A percentile compares a stretch with the other conserved stretches of the same genome.
Evolutionary conservation across 2,888 invertebrate genomes (phyloP).

Genomic region (Molorchus minor): DNA sequence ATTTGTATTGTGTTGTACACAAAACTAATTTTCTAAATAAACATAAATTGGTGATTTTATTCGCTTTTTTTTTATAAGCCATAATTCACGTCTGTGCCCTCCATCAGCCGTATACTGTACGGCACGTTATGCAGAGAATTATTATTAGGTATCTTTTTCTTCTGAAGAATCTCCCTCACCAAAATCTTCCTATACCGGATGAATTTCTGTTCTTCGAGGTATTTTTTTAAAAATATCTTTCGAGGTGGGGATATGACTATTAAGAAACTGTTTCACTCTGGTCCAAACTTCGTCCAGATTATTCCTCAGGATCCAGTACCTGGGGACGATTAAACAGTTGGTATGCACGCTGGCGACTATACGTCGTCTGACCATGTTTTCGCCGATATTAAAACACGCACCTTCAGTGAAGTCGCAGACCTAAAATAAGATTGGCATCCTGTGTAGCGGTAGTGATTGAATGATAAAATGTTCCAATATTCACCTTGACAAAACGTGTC

Average conservation of each 20-base stretch:
- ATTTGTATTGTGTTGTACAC: too few relatives aligned
- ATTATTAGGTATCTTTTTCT: constrained; percentile 65
- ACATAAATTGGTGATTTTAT: not conserved
- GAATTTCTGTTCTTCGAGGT: constrained; percentile 68
- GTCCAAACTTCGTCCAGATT: constrained; percentile 74
- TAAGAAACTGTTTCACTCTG: constrained; percentile 69
- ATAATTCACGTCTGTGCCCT: constrained; percentile 51
- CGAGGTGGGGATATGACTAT: constrained; percentile 68
- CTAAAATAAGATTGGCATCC: constrained; percentile 44
- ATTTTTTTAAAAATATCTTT: constrained; percentile 68
- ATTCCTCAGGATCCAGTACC: constrained; percentile 74
- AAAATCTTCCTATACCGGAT: constrained; percentile 65
- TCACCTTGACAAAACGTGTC: constrained; percentile 2
- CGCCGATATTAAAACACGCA: constrained; percentile 76
- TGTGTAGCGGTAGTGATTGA: too few relatives aligned
- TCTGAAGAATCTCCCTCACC: constrained; percentile 64
- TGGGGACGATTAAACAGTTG: constrained; percentile 74
- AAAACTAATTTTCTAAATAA: not conserved
- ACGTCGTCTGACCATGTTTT: constrained; percentile 70
- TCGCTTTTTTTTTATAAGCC: not conserved
- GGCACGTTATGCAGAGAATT: constrained; percentile 72
- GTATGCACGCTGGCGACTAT: constrained; percentile 72
- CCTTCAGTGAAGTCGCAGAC: constrained; percentile 69
- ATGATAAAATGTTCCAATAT: not conserved
- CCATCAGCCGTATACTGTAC: constrained; percentile 70